Base-by-base conservation (phyloP, 2,113 vertebrate species). In the Podarcis muralis region DNA sequence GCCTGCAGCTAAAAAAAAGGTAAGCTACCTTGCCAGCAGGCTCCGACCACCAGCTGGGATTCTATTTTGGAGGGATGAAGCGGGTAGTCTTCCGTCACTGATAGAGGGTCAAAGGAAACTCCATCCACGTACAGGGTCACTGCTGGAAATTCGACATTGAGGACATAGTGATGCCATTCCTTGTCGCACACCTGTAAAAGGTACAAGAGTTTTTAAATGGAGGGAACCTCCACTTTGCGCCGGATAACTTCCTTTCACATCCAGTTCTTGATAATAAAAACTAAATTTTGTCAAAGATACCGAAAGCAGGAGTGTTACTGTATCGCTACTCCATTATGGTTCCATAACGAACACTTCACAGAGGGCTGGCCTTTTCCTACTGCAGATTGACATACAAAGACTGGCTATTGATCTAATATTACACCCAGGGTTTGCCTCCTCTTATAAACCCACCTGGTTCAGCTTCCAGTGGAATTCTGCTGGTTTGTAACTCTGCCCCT, bases 381-480 rank as follows among this genome's bases (percentile, higher is more conserved):
- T 75, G 13, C 32, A 40, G 16, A 62, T 20, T 20, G 13, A 62
- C 59, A 62, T 62, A 62, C 59, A 62, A 20, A 62, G 59, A 62
- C 59, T 16, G 59, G 59, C 59, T 62, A 62, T 62, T 62, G 59
- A 62, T 62, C 74, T 75, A 62, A 20, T 15, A 20, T 62, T 62
- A 62, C 59, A 62, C 16, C 59, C 59, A 62, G 18, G 13, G 18
- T 5, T 5, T 62, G 59, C 3, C 15, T 13, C 25, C 57, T 3
- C 13, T 20, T 66, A 25, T 5, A 57, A 16, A 88, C 97, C 91
- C 83, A 98, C 99, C 96, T 99, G 98, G n/a, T 98, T 98, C 0
- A 99, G 92, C 66, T 99, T 99, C 99, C 99, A 99, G 96, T 99
- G 99, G 83, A 99, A 99, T 88, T 99, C 99, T 0, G 99, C 98